Evolutionary conservation across 92 coral and sea anemone genomes (phyloP).

Genomic region (Bergia puertoricense): DNA sequence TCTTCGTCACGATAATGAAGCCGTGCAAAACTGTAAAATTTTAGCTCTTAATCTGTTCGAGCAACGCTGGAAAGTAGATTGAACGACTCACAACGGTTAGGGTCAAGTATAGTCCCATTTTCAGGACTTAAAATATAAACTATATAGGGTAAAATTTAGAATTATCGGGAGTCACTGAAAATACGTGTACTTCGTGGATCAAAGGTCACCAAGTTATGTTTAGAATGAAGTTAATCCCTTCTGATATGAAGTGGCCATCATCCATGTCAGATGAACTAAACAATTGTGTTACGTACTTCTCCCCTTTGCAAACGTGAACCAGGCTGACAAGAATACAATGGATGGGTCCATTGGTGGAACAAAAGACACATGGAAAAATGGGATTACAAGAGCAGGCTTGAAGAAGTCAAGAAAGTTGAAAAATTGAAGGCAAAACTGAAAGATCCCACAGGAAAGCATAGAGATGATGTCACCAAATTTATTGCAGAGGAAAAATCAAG

Average conservation of each 20-base stretch:
- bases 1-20: too few relatives aligned
- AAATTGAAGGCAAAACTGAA: constrained; percentile 43
- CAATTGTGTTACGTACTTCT: constrained; percentile 61
- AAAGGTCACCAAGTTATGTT: constrained; percentile 29
- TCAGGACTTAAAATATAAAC: too few relatives aligned
- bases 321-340: constrained; percentile 41
- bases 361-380: constrained; percentile 56
- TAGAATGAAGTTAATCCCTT: constrained; percentile 50
- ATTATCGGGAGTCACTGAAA: too few relatives aligned
- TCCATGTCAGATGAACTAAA: constrained; percentile 63
- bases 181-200: too few relatives aligned
- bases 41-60: too few relatives aligned
- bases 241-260: constrained; percentile 66
- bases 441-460: constrained; percentile 54
- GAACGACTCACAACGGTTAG: too few relatives aligned
- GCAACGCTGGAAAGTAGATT: too few relatives aligned
- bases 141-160: too few relatives aligned
- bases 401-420: constrained; percentile 56
- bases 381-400: constrained; percentile 50
- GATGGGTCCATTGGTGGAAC: constrained; percentile 52
- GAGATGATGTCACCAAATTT: constrained; percentile 51
- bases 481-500: constrained; percentile 48
- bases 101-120: too few relatives aligned
- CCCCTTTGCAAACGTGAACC: constrained; percentile 54
- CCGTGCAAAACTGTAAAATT: too few relatives aligned